Evolutionary conservation across 2,888 invertebrate species (phyloP).

Genomic region (Rhagonycha lutea): DNA sequence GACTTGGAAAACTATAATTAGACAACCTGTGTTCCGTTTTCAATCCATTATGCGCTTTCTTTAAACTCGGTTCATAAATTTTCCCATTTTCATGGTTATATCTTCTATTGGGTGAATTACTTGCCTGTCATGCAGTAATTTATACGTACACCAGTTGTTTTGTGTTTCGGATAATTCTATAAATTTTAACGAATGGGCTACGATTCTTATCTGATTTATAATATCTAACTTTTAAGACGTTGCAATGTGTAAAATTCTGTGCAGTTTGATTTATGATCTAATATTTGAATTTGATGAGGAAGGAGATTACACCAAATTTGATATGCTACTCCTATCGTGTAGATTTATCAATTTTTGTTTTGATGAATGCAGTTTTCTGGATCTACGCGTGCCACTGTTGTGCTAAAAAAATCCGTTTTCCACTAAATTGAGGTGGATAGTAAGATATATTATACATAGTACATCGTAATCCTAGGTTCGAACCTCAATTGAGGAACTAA

Average conservation of each 20-base stretch:
- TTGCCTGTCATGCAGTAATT: not conserved
- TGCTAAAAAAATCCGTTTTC: not conserved
- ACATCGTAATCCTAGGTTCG: no score
- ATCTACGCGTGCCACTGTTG: not conserved
- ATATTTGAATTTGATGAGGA: not conserved
- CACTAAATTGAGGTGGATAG: no score
- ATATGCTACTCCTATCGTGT: not conserved
- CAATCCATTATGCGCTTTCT: constrained; percentile 1
- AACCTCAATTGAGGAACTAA: not conserved
- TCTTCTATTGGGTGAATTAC: not conserved
- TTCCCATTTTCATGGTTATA: not conserved
- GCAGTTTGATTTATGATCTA: not conserved
- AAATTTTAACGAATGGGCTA: not conserved
- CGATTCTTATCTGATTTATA: not conserved
- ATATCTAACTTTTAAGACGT: not conserved
- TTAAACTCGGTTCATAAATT: not conserved
- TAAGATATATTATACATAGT: no score
- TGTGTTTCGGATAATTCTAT: not conserved
- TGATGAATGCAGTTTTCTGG: not conserved
- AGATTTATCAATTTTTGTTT: not conserved
- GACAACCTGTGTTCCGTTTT: not conserved
- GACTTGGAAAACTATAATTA: constrained; percentile 4
- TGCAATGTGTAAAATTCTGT: not conserved
- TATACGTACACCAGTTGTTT: not conserved
- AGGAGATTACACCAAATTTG: not conserved